These are phyloP conservation scores for Crocallis elinguaria DNA, from an alignment of 2,888 invertebrate genomes.

Conservation along the genomic window DNA sequence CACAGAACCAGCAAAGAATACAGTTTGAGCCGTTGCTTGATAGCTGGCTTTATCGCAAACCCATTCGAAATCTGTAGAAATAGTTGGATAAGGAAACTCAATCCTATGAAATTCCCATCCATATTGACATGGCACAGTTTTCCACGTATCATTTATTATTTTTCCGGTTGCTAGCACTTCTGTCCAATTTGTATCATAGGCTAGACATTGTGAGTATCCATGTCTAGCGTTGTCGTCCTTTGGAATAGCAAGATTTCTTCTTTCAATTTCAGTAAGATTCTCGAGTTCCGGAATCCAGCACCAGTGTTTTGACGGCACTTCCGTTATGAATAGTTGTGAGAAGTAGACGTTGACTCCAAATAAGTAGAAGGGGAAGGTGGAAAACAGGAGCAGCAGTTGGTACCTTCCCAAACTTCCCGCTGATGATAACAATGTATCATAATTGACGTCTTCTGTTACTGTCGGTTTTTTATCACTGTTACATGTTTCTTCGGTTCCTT, in stretches of 20 bases:
- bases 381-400: conserved; percentile 43
- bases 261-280: conserved; percentile 42
- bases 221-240: conserved; percentile 41
- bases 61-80: conserved; percentile 64
- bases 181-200: conserved; percentile 60
- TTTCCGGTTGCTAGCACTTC: conserved; percentile 46
- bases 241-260: conserved; percentile 46
- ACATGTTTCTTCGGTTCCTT: background rate
- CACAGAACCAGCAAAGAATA: conserved; percentile 62
- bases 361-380: conserved; percentile 46
- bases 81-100: conserved; percentile 66
- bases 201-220: conserved; percentile 58
- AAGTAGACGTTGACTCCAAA: conserved; percentile 47
- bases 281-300: conserved; percentile 49
- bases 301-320: conserved; percentile 49
- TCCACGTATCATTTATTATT: conserved; percentile 50
- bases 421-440: conserved; percentile 45
- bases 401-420: conserved; percentile 50
- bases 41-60: conserved; percentile 64
- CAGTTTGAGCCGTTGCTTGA: conserved; percentile 63
- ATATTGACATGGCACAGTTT: conserved; percentile 52
- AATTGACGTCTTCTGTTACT: conserved; percentile 37
- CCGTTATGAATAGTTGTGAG: conserved; percentile 48
- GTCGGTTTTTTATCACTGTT: background rate
- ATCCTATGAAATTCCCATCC: conserved; percentile 67